Evolutionary conservation across 2,113 vertebrate genomes (phyloP).

Genomic region (Sinocyclocheilus anophthalmus): DNA sequence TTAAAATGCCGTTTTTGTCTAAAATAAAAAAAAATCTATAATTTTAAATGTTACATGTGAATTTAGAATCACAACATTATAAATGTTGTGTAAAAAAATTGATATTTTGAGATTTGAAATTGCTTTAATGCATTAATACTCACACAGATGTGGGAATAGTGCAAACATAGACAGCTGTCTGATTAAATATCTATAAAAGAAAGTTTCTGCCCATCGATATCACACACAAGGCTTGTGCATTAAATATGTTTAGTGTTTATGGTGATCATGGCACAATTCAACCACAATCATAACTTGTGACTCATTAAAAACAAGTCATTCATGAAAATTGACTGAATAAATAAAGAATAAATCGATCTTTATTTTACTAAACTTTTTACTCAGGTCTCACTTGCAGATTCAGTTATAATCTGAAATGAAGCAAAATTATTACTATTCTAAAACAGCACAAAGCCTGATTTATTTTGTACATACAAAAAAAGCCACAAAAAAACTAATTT

Average conservation of each 20-base stretch:
- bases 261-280: not conserved
- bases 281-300: not conserved
- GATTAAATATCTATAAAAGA: conserved; percentile 66
- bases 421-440: too few relatives aligned
- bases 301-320: too few relatives aligned
- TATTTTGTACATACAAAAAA: not conserved
- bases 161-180: conserved; percentile 74
- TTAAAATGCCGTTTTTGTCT: too few relatives aligned
- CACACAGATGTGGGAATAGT: conserved; percentile 75
- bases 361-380: not conserved
- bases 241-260: too few relatives aligned
- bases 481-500: not conserved
- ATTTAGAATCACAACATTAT: too few relatives aligned
- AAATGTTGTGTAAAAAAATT: too few relatives aligned
- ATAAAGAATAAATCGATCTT: not conserved
- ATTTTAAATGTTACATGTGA: too few relatives aligned
- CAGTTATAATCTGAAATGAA: too few relatives aligned
- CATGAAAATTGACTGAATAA: not conserved
- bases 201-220: not conserved
- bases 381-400: not conserved
- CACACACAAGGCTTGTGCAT: not conserved
- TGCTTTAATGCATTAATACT: conserved; percentile 76
- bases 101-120: conserved; percentile 47
- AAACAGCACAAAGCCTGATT: too few relatives aligned
- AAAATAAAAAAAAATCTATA: too few relatives aligned